Evolutionary conservation across 2,113 vertebrate genomes (phyloP), one percentile per base, ranked within the genome.

Genomic region (Nicator chloris): DNA sequence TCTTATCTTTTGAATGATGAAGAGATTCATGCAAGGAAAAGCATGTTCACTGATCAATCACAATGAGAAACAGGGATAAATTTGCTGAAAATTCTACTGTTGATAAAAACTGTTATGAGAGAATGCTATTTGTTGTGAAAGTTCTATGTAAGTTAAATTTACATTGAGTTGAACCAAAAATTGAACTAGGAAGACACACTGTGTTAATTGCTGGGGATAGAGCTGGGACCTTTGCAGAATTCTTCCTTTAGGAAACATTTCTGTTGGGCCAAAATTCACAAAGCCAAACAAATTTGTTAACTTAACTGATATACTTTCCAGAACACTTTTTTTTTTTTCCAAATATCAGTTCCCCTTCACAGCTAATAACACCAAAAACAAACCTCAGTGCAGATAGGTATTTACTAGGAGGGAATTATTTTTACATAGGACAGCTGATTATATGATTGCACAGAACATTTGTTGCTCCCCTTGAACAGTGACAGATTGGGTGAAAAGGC

Each of bases 1-100:
- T 95, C 31, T 82, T 93, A 72, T 49, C 22, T 90, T 85, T 53
- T 50, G 53, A 88, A 85, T 57, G 91, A 82, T 42, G 54, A 79
- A 75, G 44, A 75, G 37, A 72, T 82, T 82, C 28, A 50, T 42
- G 42, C 17, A 33, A 80, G 40, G 24, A 87, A 69, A 82, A 69
- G 1, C 1, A 1, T 65, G 44, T 69, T 88, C 50, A 30, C 9
- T 17, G n/a, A 39, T 33, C 69, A 82, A 50, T 76, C 47, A 23
- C 17, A 57, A 28, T 18, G 30, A 80, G n/a, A 79, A 90, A 91
- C 31, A 21, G 10, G 8, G 13, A 72, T 49, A 76, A 64, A 80
- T 76, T 72, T 72, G 12, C 7, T 76, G 26, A 65, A 69, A 95
- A 82, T 47, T 84, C 7, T 23, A 23, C 9, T 53, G 24, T 30